phyloP scores from a whole-genome alignment of 2,888 invertebrate genomes.

The Merodon equestris region DNA sequence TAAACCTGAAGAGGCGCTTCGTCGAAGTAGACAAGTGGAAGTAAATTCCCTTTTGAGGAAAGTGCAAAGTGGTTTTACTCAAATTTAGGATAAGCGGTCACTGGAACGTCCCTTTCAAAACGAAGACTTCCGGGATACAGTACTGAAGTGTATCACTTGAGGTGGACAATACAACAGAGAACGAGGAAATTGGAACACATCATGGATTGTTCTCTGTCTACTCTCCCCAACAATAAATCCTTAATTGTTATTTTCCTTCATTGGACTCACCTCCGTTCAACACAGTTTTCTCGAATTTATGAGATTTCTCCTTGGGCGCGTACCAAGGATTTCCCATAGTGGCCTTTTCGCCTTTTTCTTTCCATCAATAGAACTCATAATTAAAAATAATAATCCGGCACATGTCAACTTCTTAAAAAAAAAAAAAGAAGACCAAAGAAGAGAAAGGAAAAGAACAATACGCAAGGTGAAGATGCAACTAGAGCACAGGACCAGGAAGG shows the following conservation, averaged over 20 bases:
- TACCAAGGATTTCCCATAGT: slow-evolving; percentile 4
- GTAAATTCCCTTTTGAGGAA: too few species aligned
- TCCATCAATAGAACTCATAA: slow-evolving; percentile 26
- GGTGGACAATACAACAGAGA: too few species aligned
- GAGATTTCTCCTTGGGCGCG: slow-evolving; percentile 19
- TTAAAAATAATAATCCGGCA: slow-evolving; percentile 54
- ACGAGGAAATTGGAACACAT: not conserved
- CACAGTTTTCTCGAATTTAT: slow-evolving; percentile 14
- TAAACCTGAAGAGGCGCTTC: too few species aligned
- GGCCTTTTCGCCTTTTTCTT: too few species aligned
- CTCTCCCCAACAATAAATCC: slow-evolving; percentile 21
- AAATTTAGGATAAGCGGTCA: too few species aligned
- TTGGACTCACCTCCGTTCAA: slow-evolving; percentile 29
- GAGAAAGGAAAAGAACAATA: slow-evolving; percentile 19
- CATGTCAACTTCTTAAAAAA: slow-evolving; percentile 34
- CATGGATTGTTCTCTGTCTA: not conserved
- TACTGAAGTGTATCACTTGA: too few species aligned
- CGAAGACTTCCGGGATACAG: too few species aligned
- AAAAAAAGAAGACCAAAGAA: not conserved
- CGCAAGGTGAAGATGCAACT: slow-evolving; percentile 44
- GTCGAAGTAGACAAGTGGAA: too few species aligned
- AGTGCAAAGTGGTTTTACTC: too few species aligned
- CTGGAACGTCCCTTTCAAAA: too few species aligned
- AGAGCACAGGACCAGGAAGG: slow-evolving; percentile 2
- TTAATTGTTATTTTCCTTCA: slow-evolving; percentile 31